Evolutionary conservation across 2,797 vertebrate species (phyloP).

Genomic region (Enoplosus armatus): DNA sequence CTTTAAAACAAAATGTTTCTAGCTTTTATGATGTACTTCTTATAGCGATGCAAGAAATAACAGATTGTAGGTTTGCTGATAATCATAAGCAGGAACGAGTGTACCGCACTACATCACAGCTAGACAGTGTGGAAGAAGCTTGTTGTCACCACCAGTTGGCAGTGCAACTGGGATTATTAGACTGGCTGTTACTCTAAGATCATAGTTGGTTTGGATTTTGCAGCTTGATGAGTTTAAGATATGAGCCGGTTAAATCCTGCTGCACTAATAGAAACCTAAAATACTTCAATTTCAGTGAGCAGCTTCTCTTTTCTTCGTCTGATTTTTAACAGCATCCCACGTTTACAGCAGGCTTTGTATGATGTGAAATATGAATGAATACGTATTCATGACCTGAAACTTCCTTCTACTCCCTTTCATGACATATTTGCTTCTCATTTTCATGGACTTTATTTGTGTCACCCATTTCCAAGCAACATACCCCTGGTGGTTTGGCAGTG

Average conservation of each 20-base stretch:
- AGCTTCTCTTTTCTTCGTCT: conserved; percentile 30
- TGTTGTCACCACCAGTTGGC: neutral
- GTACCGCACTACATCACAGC: neutral
- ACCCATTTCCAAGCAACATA: neutral
- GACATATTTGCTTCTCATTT: conserved; percentile 21
- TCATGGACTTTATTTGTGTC: neutral
- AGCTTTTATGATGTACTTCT: too few relatives aligned
- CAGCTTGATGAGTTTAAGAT: conserved; percentile 6
- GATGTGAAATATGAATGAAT: too few relatives aligned
- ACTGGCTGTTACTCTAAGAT: neutral
- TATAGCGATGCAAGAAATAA: too few relatives aligned
- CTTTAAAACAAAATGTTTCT: too few relatives aligned
- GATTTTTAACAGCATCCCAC: neutral
- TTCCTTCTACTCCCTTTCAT: conserved; percentile 4
- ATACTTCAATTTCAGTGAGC: neutral
- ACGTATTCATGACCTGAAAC: neutral
- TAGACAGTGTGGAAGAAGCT: neutral
- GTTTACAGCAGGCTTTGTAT: neutral
- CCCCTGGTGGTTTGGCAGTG: neutral
- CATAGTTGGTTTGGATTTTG: conserved; percentile 2
- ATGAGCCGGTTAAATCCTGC: neutral
- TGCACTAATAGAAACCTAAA: conserved; percentile 1
- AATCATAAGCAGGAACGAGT: neutral
- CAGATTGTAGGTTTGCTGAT: neutral
- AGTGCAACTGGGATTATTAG: neutral